phyloP scores from a whole-genome alignment of 2,888 invertebrate genomes.

The Drosophila limbata region DNA sequence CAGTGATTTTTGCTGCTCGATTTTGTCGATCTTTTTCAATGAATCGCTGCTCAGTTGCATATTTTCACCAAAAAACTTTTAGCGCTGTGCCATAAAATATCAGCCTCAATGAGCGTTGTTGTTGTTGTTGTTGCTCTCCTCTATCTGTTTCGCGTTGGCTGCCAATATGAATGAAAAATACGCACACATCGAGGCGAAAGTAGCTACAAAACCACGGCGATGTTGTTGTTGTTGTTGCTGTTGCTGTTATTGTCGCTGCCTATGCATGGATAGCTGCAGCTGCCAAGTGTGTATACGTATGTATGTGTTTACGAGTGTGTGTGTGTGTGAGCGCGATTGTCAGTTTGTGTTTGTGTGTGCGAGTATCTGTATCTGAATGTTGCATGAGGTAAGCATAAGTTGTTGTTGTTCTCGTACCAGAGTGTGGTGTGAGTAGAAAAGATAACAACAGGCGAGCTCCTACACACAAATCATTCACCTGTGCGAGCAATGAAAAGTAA shows the following conservation, averaged over 20 bases:
- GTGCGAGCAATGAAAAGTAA: not conserved
- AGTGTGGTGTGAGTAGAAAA: slow-evolving; percentile 60
- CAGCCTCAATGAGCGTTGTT: slow-evolving; percentile 56
- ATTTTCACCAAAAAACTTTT: slow-evolving; percentile 57
- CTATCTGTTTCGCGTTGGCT: slow-evolving; percentile 69
- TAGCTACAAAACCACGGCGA: slow-evolving; percentile 53
- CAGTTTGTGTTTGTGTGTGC: slow-evolving; percentile 25
- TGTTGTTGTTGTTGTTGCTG: slow-evolving; percentile 32
- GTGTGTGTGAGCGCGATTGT: slow-evolving; percentile 19
- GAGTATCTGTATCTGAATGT: slow-evolving; percentile 63
- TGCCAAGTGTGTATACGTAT: slow-evolving; percentile 47
- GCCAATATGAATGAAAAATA: slow-evolving; percentile 78
- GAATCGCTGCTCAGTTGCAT: slow-evolving; percentile 59
- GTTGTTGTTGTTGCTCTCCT: slow-evolving; percentile 9
- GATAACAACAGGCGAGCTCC: slow-evolving; percentile 48
- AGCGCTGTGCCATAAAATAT: slow-evolving; percentile 53
- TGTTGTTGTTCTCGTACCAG: slow-evolving; percentile 39
- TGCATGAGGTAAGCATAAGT: slow-evolving; percentile 79
- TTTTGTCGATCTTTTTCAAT: slow-evolving; percentile 52
- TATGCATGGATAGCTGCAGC: slow-evolving; percentile 72
- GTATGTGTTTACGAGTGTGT: slow-evolving; percentile 18
- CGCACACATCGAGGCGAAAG: slow-evolving; percentile 68
- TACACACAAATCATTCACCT: slow-evolving; percentile 35
- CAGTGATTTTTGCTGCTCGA: not conserved
- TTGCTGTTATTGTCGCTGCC: slow-evolving; percentile 35